Percentiles rank a stretch among this genome's conserved stretches.
These are phyloP conservation scores for Holacanthella duospinosa DNA, from an alignment of 2,888 invertebrate species.

Conservation along the genomic window DNA sequence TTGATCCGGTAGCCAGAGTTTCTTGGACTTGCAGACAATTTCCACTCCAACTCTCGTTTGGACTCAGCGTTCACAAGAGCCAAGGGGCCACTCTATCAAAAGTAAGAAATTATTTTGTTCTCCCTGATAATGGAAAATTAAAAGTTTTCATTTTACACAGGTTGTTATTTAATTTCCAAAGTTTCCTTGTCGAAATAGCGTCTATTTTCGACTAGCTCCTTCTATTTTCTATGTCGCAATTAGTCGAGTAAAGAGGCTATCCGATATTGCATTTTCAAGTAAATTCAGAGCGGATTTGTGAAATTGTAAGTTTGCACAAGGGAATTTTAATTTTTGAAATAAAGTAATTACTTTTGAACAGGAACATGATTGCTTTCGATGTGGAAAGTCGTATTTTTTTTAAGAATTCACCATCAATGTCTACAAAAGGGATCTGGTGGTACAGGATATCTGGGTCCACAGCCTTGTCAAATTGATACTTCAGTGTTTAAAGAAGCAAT, in stretches of 20 bases:
- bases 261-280: neutral
- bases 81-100: neutral
- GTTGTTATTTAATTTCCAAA: neutral
- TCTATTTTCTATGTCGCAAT: neutral
- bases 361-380: neutral
- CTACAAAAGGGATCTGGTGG: neutral
- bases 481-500: neutral
- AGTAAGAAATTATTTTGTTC: neutral
- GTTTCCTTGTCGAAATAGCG: neutral
- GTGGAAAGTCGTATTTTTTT: conserved; percentile 1
- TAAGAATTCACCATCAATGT: neutral
- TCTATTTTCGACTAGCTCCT: neutral
- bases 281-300: neutral
- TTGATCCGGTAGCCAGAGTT: neutral
- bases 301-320: no score
- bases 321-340: no score
- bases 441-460: neutral
- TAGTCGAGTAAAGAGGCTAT: neutral
- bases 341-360: no score
- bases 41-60: neutral
- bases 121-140: neutral
- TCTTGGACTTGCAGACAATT: neutral
- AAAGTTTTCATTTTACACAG: neutral
- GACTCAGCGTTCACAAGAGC: neutral
- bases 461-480: neutral